These are phyloP conservation scores for Anagyrus pseudococci DNA, from an alignment of 2,888 invertebrate species.

Conservation along the genomic window DNA sequence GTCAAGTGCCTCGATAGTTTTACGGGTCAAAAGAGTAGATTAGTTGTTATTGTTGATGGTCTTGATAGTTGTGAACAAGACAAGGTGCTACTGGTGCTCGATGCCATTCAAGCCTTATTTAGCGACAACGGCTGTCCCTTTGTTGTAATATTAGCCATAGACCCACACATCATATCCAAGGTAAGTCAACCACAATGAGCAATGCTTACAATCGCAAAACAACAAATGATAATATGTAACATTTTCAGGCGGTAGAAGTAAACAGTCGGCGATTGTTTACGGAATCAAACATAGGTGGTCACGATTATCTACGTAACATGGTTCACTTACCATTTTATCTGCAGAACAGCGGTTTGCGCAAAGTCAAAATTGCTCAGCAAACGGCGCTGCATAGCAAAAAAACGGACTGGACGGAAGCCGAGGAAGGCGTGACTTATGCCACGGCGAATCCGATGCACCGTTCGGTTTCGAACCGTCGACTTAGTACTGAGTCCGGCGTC, in stretches of 20 bases:
- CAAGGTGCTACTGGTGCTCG: slow-evolving; percentile 89
- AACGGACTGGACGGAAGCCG: slow-evolving; percentile 63
- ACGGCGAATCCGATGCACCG: slow-evolving; percentile 63
- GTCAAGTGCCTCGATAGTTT: slow-evolving; percentile 92
- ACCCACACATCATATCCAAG: slow-evolving; percentile 98
- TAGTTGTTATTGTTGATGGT: slow-evolving; percentile 96
- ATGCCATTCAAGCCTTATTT: slow-evolving; percentile 94
- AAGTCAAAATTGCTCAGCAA: slow-evolving; percentile 86
- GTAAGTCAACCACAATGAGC: slow-evolving; percentile 65
- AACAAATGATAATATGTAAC: slow-evolving; percentile 6
- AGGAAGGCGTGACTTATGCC: slow-evolving; percentile 64
- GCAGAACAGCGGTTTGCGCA: slow-evolving; percentile 93
- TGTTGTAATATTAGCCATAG: slow-evolving; percentile 94
- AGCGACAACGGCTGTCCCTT: slow-evolving; percentile 94
- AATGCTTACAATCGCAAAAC: neutral
- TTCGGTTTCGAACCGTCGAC: slow-evolving; percentile 73
- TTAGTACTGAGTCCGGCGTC: slow-evolving; percentile 81
- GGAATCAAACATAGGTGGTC: slow-evolving; percentile 93
- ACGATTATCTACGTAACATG: slow-evolving; percentile 93
- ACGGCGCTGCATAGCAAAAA: slow-evolving; percentile 67
- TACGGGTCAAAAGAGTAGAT: slow-evolving; percentile 89
- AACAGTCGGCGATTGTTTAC: slow-evolving; percentile 87
- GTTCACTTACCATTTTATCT: slow-evolving; percentile 98
- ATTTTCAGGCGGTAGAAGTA: slow-evolving; percentile 80
- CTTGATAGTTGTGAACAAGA: slow-evolving; percentile 98